phyloP scores from a whole-genome alignment of 2,113 vertebrate genomes.

The Mormyrus lacerda region DNA sequence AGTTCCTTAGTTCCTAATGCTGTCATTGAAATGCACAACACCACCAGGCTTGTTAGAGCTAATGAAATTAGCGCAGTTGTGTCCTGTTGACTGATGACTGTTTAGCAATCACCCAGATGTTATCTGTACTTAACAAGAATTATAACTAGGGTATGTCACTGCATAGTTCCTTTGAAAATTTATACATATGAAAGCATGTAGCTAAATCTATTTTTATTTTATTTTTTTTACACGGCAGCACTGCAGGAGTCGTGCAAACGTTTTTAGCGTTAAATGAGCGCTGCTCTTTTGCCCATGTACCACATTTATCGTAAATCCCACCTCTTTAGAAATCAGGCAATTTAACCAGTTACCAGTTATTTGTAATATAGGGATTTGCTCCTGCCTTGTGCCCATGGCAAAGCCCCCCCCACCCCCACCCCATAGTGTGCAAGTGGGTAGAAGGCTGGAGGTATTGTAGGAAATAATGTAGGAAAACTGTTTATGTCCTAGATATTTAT shows the following conservation, averaged over 20 bases:
- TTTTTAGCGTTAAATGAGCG: neutral
- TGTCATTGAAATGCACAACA: slow-evolving; percentile 35
- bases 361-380: neutral
- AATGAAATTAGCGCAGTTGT: slow-evolving; percentile 45
- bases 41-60: slow-evolving; percentile 38
- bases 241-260: neutral
- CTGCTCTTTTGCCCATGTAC: neutral
- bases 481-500: neutral
- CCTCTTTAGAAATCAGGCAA: neutral
- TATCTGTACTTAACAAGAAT: slow-evolving; percentile 33
- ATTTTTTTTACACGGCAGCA: neutral
- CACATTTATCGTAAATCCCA: neutral
- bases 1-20: neutral
- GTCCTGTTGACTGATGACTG: slow-evolving; percentile 46
- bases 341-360: neutral
- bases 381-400: neutral
- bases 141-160: slow-evolving; percentile 26
- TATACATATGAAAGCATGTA: neutral
- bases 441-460: neutral
- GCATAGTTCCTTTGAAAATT: neutral
- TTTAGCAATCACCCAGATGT: slow-evolving; percentile 45
- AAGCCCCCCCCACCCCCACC: neutral
- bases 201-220: neutral
- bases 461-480: neutral
- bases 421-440: neutral